Evolutionary conservation across 2,113 vertebrate genomes (phyloP).

Genomic region (Chunga burmeisteri): DNA sequence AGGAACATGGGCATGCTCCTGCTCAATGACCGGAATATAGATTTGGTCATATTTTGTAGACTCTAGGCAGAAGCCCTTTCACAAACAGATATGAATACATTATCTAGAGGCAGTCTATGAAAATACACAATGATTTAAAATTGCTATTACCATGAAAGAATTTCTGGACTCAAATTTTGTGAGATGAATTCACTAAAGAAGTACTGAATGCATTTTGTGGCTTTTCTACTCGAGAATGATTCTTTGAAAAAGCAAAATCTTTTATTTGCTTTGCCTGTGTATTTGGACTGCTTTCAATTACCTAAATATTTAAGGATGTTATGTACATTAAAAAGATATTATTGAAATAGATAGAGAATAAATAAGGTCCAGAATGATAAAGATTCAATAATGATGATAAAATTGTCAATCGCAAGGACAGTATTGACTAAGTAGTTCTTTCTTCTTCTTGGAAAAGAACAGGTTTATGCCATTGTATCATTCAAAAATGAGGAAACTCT

Average conservation of each 20-base stretch:
- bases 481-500: neutral
- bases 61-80: neutral
- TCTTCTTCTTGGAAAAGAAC: neutral
- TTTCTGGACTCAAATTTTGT: neutral
- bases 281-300: neutral
- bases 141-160: neutral
- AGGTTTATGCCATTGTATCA: neutral
- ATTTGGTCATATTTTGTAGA: neutral
- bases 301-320: neutral
- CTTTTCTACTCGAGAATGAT: neutral
- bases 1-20: neutral
- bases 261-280: neutral
- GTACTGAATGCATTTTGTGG: neutral
- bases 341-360: neutral
- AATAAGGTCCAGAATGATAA: neutral
- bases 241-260: neutral
- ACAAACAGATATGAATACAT: rapidly evolving
- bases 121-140: neutral
- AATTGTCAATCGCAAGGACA: neutral
- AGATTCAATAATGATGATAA: neutral
- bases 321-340: neutral
- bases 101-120: neutral
- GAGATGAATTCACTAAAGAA: neutral
- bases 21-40: neutral
- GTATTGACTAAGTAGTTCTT: neutral